Conservation (phyloP, 2,888 invertebrate genomes). For the Aporophyla lueneburgensis region DNA sequence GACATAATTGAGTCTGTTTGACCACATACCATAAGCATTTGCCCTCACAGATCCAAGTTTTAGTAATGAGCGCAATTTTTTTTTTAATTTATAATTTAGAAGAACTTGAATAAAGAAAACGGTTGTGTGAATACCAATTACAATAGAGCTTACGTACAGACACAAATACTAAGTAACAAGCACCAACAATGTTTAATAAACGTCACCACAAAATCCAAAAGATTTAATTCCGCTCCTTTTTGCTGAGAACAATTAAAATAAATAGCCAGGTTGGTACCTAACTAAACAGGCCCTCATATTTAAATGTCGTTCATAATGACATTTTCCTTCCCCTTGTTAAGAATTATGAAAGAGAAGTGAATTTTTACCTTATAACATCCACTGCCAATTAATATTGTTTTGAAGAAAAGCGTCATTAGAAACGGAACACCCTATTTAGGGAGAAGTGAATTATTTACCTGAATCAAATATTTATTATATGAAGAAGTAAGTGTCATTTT, state of each 20-base stretch:
- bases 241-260: conserved; percentile 55
- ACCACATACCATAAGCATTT: not conserved
- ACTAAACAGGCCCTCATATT: conserved; percentile 56
- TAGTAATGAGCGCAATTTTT: too few relatives aligned
- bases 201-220: conserved; percentile 21
- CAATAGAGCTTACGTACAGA: not conserved
- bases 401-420: conserved; percentile 52
- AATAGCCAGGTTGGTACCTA: conserved; percentile 38
- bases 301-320: conserved; percentile 55
- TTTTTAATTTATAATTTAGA: not conserved
- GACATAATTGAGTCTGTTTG: too few relatives aligned
- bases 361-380: conserved; percentile 41
- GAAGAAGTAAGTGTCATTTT: conserved; percentile 17
- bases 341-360: conserved; percentile 43
- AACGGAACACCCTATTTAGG: conserved; percentile 31
- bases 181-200: conserved; percentile 33
- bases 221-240: conserved; percentile 39
- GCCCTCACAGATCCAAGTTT: not conserved
- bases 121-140: not conserved
- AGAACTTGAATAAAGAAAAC: not conserved
- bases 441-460: conserved; percentile 33
- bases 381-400: conserved; percentile 52
- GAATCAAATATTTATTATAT: conserved; percentile 25
- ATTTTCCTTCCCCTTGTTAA: conserved; percentile 44
- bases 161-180: not conserved